Evolutionary conservation across 2,888 invertebrate genomes (phyloP).

Genomic region (Orthosia gothica): DNA sequence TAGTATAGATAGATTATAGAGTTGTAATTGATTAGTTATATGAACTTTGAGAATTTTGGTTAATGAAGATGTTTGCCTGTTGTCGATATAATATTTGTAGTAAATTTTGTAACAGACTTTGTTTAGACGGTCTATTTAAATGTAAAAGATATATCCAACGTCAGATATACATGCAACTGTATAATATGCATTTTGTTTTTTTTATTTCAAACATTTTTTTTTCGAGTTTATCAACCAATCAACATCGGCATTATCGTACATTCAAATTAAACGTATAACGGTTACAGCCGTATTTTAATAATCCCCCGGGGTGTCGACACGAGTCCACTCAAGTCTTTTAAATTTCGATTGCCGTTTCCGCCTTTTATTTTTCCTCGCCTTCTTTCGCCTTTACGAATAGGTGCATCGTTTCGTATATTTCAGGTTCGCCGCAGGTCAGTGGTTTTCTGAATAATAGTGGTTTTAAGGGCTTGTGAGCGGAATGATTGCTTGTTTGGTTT

Average conservation of each 20-base stretch:
- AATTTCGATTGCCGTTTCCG: slow-evolving; percentile 45
- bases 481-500: slow-evolving; percentile 22
- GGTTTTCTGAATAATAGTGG: slow-evolving; percentile 43
- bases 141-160: too few relatives aligned
- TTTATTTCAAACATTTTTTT: too few relatives aligned
- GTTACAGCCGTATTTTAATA: slow-evolving; percentile 25
- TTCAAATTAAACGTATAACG: slow-evolving; percentile 23
- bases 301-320: slow-evolving; percentile 19
- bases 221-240: too few relatives aligned
- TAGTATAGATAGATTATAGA: too few relatives aligned
- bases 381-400: slow-evolving; percentile 9
- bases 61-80: too few relatives aligned
- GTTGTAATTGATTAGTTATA: too few relatives aligned
- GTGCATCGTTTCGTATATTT: slow-evolving; percentile 35
- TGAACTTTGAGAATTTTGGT: too few relatives aligned
- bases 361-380: slow-evolving; percentile 40
- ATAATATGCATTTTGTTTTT: too few relatives aligned
- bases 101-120: too few relatives aligned
- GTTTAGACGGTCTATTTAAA: too few relatives aligned
- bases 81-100: too few relatives aligned
- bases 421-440: slow-evolving; percentile 11
- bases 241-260: background rate
- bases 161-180: too few relatives aligned
- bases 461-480: slow-evolving; percentile 26
- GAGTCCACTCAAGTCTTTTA: slow-evolving; percentile 45